A percentile compares a stretch with the other conserved stretches of the same genome.
phyloP scores from a whole-genome alignment of 2,113 vertebrate species.

The Tachycineta bicolor region DNA sequence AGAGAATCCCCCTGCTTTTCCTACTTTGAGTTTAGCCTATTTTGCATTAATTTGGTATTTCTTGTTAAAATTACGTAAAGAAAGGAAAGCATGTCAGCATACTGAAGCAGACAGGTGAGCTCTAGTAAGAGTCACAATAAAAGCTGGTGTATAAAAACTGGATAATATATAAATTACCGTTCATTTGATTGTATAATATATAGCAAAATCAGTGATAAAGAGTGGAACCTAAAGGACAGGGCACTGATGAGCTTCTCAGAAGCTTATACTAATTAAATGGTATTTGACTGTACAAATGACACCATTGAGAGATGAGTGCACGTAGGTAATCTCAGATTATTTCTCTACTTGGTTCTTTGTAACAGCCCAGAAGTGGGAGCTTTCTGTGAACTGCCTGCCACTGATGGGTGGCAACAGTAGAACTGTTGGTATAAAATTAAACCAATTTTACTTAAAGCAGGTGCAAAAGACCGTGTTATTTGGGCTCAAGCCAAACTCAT shows the following conservation, averaged over 20 bases:
- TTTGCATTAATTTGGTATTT: not conserved
- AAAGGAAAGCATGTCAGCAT: not conserved
- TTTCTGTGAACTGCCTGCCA: not conserved
- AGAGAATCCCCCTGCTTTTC: not conserved
- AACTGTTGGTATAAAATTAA: constrained; percentile 37
- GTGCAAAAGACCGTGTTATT: constrained; percentile 41
- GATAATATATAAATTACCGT: not conserved
- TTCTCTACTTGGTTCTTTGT: not conserved
- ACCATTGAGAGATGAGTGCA: not conserved
- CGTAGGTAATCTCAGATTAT: not conserved
- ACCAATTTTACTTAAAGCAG: constrained; percentile 53
- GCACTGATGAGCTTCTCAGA: not conserved
- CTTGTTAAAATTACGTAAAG: not conserved
- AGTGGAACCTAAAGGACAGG: not conserved
- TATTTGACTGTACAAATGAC: not conserved
- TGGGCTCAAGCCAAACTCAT: constrained; percentile 56
- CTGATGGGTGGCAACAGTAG: not conserved
- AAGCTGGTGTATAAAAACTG: not conserved
- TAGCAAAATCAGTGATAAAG: not conserved
- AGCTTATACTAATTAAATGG: not conserved
- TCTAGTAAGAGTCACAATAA: not conserved
- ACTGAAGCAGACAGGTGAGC: not conserved
- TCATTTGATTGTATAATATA: not conserved
- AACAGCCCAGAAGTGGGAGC: not conserved
- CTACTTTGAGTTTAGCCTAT: not conserved